These are phyloP conservation scores for Idaea dimidiata DNA, from an alignment of 2,888 invertebrate species.

Conservation along the genomic window DNA sequence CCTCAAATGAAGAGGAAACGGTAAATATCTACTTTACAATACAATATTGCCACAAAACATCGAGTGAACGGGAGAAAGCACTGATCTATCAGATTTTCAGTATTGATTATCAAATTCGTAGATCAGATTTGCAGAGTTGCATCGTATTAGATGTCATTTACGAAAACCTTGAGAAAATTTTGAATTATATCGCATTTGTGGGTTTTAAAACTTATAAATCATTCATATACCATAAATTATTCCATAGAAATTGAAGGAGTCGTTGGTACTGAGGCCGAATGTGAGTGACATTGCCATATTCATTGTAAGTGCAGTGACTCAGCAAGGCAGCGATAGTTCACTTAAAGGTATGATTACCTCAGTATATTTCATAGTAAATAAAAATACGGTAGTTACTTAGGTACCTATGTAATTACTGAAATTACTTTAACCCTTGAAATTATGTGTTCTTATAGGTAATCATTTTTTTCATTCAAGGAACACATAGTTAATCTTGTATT, in stretches of 20 bases:
- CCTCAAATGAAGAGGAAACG: slow-evolving; percentile 25
- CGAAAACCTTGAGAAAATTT: too few species aligned
- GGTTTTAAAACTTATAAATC: too few species aligned
- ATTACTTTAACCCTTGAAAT: slow-evolving; percentile 12
- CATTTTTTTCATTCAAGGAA: neutral
- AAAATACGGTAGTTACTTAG: neutral
- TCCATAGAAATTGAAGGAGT: slow-evolving; percentile 28
- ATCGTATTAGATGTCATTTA: too few species aligned
- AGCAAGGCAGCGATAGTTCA: slow-evolving; percentile 76
- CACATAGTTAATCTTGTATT: too few species aligned
- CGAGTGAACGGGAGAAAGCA: too few species aligned
- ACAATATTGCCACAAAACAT: too few species aligned
- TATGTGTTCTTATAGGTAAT: neutral
- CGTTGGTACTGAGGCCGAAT: slow-evolving; percentile 46
- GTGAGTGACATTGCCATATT: slow-evolving; percentile 75
- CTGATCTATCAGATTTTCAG: too few species aligned
- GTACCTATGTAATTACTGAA: neutral
- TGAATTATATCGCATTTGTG: too few species aligned
- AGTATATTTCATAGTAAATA: neutral
- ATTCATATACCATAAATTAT: neutral
- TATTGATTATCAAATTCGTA: too few species aligned
- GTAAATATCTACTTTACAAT: slow-evolving; percentile 22
- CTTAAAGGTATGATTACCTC: slow-evolving; percentile 40
- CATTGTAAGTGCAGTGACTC: slow-evolving; percentile 79
- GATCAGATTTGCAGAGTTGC: too few species aligned